Evolutionary conservation across 1,140 invertebrate species (phyloP).

Genomic region (Uloborus diversus): DNA sequence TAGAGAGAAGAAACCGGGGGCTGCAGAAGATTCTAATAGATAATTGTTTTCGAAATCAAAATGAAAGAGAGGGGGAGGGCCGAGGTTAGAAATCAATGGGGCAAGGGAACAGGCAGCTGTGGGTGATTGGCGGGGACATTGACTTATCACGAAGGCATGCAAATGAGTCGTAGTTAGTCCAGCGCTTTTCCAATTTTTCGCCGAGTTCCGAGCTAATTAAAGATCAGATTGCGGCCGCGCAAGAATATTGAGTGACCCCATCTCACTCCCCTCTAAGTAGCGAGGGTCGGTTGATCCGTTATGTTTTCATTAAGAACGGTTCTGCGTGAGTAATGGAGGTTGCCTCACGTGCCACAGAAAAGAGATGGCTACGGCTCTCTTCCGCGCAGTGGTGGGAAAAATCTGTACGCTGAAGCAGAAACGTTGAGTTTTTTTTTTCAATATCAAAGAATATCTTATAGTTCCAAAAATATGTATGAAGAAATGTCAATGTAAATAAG

Average conservation of each 20-base stretch:
- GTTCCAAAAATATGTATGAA: no score
- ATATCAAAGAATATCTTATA: no score
- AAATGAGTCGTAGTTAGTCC: neutral
- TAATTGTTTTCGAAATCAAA: neutral
- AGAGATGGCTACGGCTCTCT: no score
- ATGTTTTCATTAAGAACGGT: conserved; percentile 26
- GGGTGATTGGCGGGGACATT: conserved; percentile 26
- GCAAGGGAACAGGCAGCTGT: conserved; percentile 9
- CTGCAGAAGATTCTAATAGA: no score
- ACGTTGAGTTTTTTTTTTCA: no score
- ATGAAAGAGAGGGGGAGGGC: neutral
- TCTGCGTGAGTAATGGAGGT: neutral
- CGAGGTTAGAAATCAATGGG: conserved; percentile 8
- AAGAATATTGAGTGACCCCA: conserved; percentile 9
- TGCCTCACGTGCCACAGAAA: neutral
- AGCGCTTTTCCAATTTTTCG: conserved; percentile 28
- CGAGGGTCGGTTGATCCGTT: neutral
- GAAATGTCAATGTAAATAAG: no score
- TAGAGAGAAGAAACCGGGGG: no score
- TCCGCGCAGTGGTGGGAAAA: no score
- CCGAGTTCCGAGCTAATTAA: conserved; percentile 25
- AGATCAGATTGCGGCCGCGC: conserved; percentile 7
- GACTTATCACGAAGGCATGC: conserved; percentile 23
- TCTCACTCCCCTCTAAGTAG: neutral
- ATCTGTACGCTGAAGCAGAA: no score